Evolutionary conservation across 2,888 invertebrate genomes (phyloP), one percentile per base, ranked within the genome.

Genomic region (Volucella zonaria): DNA sequence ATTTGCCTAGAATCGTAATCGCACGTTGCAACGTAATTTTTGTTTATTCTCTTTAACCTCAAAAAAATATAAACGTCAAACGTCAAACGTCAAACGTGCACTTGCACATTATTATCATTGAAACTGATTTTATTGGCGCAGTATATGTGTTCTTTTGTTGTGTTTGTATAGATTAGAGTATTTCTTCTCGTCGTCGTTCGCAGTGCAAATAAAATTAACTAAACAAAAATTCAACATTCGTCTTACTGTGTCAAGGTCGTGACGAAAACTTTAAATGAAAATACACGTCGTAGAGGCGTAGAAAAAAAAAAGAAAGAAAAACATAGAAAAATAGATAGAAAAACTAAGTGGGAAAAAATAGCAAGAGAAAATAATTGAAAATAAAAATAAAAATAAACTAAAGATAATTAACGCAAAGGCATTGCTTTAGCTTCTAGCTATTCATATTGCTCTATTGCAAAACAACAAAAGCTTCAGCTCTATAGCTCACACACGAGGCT

Each of bases 221-320:
- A 74, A 77, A 54, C 31, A 31, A 67, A 77, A 56, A 74, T 62
- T 58, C 45, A 73, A 58, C 73, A 67, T 58, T 82, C 73, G 56
- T 54, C 42, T 52, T 43, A 58, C 54, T 77, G 62, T 82, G 82
- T 82, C 82, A 82, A 82, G 82, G 82, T 73, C 82, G 51, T 45
- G 51, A 54, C 51, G 67, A 77, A 73, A 73, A 73, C 82, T 61
- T 77, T 62, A 82, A 78, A 77, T 47, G 40, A 77, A 78, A 62
- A 43, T 62, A 61, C 52, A 51, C 56, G 43, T 59, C 75, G 58
- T 56, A 56, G 66, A 75, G 58, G 49, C 66, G 64, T 64, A 42
- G 58, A 66, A 66, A 58, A 66, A 49, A 47, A 51, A 9, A 62
- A 23, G 3, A 66, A 76, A 58, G 51, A 62, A 75, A 75, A 66